These are phyloP conservation scores for Corella eumyota DNA, from an alignment of 23 tunicate genomes.

Conservation along the genomic window DNA sequence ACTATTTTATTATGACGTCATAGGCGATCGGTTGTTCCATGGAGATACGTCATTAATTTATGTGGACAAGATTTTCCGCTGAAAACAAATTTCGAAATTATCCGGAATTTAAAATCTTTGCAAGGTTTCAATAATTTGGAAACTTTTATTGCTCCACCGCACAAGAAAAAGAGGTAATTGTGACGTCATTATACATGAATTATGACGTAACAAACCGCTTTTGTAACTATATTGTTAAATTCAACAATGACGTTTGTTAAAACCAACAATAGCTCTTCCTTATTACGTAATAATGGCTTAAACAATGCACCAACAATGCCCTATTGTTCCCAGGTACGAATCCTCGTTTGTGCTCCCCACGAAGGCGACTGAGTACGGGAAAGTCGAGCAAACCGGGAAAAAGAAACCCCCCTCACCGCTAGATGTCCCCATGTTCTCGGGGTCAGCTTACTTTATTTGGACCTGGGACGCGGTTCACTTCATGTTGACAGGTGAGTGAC, in stretches of 20 bases:
- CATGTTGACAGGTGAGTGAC: constrained; percentile 61
- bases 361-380: constrained; percentile 9
- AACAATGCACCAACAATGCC: no score
- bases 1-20: not conserved
- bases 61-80: constrained; percentile 95
- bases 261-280: no score
- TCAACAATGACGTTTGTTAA: no score
- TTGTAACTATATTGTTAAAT: no score
- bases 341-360: constrained; percentile 39
- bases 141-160: constrained; percentile 46
- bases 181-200: no score
- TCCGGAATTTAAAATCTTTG: constrained; percentile 39
- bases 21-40: constrained; percentile 26
- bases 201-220: no score
- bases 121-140: constrained; percentile 73
- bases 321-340: constrained; percentile 33
- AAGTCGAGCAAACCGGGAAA: constrained; percentile 35
- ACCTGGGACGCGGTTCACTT: constrained; percentile 61
- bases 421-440: constrained; percentile 67
- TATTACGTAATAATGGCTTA: no score
- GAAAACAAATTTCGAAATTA: constrained; percentile 85
- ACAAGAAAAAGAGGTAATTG: constrained; percentile 59
- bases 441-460: constrained; percentile 67
- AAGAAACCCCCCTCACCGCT: constrained; percentile 51
- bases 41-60: constrained; percentile 90